Percentiles rank a stretch among this genome's conserved stretches.
Conservation (phyloP, 2,888 invertebrate genomes). For the Plebejus anna region DNA sequence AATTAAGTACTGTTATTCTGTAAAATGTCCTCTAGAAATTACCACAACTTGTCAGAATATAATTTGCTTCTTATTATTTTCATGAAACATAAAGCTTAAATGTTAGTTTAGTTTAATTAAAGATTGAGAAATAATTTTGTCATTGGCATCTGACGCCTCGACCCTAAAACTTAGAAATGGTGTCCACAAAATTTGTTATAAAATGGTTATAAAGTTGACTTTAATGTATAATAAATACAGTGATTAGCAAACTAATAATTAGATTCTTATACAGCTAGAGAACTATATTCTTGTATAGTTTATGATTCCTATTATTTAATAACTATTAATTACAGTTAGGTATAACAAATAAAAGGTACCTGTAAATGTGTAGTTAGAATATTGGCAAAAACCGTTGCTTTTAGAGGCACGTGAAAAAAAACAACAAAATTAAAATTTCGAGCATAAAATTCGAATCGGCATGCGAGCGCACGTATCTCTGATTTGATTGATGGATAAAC, state of each 20-base stretch:
- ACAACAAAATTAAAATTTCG: neutral
- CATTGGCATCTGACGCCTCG: neutral
- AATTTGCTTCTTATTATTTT: neutral
- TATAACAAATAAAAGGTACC: neutral
- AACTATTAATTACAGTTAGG: no score
- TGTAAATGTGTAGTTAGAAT: neutral
- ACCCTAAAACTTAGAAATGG: neutral
- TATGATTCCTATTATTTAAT: neutral
- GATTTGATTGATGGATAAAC: slow-evolving; percentile 9
- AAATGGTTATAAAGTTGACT: no score
- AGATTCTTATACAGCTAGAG: no score
- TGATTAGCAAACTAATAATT: neutral
- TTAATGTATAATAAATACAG: neutral
- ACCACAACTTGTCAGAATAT: neutral
- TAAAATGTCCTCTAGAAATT: neutral
- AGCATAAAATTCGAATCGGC: neutral
- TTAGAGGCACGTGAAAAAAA: neutral
- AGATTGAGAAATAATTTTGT: neutral
- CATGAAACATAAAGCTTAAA: neutral
- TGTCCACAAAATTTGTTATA: neutral
- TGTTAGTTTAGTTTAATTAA: neutral
- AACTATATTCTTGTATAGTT: no score
- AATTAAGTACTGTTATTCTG: neutral
- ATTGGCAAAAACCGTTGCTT: neutral
- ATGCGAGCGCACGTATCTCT: neutral